A percentile compares a stretch with the other conserved stretches of the same genome.
Evolutionary conservation across 2,113 vertebrate species (phyloP).

Genomic region (Etheostoma cragini): DNA sequence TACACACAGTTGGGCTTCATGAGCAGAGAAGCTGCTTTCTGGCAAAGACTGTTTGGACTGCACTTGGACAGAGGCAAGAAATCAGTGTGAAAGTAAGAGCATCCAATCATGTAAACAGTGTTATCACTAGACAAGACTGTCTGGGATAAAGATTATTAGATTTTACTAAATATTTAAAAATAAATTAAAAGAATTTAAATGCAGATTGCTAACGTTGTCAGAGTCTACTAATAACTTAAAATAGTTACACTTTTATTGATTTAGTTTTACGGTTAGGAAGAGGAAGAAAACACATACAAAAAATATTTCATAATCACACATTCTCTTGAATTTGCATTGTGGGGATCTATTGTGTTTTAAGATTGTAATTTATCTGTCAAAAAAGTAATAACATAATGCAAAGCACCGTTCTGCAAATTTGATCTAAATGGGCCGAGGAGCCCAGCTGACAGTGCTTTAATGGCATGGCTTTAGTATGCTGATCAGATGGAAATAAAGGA

Average conservation of each 20-base stretch:
- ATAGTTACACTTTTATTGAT: neutral
- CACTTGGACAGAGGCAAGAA: conserved; percentile 47
- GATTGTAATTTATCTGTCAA: conserved; percentile 39
- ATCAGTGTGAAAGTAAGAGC: conserved; percentile 40
- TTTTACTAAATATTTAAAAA: conserved; percentile 21
- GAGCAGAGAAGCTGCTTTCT: conserved; percentile 53
- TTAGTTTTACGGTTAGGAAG: neutral
- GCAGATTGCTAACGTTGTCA: neutral
- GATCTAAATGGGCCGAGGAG: conserved; percentile 15
- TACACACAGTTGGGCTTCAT: conserved; percentile 49
- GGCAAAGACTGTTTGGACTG: conserved; percentile 27
- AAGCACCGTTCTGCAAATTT: conserved; percentile 5
- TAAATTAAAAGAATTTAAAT: too few relatives aligned
- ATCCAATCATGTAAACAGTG: conserved; percentile 57
- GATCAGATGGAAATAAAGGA: conserved; percentile 12
- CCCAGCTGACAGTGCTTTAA: neutral
- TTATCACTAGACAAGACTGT: conserved; percentile 52
- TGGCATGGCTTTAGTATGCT: conserved; percentile 7
- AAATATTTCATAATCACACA: conserved; percentile 3
- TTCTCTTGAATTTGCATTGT: neutral
- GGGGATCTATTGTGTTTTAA: conserved; percentile 5
- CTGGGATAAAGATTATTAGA: conserved; percentile 59
- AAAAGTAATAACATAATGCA: conserved; percentile 1
- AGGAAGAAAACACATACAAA: neutral
- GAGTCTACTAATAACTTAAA: neutral